Conservation (phyloP, 1,140 invertebrate species). For the Pogonomyrmex californicus region DNA sequence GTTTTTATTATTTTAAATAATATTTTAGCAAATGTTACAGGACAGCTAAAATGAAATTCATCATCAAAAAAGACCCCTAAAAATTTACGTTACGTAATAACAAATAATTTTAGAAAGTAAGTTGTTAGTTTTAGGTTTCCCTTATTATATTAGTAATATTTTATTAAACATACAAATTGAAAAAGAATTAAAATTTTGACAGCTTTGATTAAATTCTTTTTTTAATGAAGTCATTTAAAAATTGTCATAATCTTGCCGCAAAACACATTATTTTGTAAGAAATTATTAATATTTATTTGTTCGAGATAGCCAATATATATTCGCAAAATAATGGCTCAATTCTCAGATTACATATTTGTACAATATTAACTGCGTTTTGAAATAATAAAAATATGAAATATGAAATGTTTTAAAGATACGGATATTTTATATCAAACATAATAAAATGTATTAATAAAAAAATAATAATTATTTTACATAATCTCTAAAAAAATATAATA, state of each 20-base stretch:
- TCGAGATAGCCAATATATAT: neutral
- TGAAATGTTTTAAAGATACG: neutral
- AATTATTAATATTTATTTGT: conserved; percentile 37
- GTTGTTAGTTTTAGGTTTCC: neutral
- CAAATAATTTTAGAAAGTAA: neutral
- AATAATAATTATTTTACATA: neutral
- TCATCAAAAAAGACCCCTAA: neutral
- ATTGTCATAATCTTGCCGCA: conserved; percentile 33
- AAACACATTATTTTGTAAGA: conserved; percentile 56
- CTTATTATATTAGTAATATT: neutral
- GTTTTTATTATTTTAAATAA: conserved; percentile 23
- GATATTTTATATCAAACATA: neutral
- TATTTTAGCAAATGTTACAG: conserved; percentile 2
- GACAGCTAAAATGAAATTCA: neutral
- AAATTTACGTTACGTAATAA: neutral
- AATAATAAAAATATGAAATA: conserved; percentile 6
- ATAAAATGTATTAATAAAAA: conserved; percentile 8
- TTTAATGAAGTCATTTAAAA: conserved; percentile 18
- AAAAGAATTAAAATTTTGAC: neutral
- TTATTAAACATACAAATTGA: neutral
- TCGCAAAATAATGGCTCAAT: conserved; percentile 35
- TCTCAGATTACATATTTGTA: conserved; percentile 7
- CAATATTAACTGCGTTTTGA: conserved; percentile 32
- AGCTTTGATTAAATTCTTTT: neutral
- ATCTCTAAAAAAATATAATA: neutral